Conservation (phyloP, 2,888 invertebrate genomes). For the Zele albiditarsus region DNA sequence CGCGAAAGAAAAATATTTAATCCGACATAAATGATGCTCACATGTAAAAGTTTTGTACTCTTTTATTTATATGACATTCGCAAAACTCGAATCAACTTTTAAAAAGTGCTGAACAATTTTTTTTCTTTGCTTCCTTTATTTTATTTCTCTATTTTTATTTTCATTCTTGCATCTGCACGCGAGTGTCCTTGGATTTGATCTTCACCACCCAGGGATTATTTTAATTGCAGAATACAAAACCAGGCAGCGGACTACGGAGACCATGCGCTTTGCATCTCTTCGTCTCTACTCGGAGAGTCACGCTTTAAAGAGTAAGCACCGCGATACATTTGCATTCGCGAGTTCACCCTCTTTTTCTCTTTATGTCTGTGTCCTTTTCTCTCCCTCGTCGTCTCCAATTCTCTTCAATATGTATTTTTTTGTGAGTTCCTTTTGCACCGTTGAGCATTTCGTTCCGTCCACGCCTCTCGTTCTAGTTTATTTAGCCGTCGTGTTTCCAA, state of each 20-base stretch:
- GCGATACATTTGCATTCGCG: conserved; percentile 59
- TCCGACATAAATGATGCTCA: neutral
- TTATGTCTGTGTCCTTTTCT: conserved; percentile 27
- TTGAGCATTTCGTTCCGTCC: conserved; percentile 54
- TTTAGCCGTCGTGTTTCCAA: conserved; percentile 52
- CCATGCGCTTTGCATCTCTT: conserved; percentile 30
- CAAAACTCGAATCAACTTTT: neutral
- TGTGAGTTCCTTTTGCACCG: conserved; percentile 41
- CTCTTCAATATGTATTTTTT: conserved; percentile 47
- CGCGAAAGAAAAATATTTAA: neutral
- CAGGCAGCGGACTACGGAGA: neutral
- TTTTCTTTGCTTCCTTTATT: neutral
- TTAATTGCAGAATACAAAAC: conserved; percentile 25
- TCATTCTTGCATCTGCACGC: neutral
- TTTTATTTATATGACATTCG: neutral
- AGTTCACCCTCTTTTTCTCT: conserved; percentile 35
- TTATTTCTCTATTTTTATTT: neutral
- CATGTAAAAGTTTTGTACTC: neutral
- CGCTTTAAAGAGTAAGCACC: conserved; percentile 43
- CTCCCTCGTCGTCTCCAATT: conserved; percentile 48
- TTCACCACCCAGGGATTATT: conserved; percentile 29
- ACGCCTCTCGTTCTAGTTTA: conserved; percentile 56
- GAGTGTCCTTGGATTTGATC: conserved; percentile 31
- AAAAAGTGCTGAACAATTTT: neutral
- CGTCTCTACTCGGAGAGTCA: conserved; percentile 42